Conservation (phyloP, 2,888 invertebrate species). For the Oxytorus armatus region DNA sequence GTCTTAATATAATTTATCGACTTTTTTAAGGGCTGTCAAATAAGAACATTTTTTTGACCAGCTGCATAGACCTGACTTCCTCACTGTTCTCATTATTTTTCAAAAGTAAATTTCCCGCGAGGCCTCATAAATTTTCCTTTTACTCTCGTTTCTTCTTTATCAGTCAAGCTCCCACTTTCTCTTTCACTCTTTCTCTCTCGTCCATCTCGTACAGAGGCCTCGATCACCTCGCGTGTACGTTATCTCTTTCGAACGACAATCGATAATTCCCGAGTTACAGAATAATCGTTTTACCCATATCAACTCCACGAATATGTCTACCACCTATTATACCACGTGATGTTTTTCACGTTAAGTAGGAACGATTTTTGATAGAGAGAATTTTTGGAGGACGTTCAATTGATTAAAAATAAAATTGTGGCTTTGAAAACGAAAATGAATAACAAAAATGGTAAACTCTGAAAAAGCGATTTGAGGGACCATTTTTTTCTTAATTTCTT, state of each 20-base stretch:
- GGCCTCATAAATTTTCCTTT: conserved; percentile 21
- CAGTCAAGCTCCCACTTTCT: not conserved
- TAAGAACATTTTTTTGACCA: no score
- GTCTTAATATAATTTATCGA: no score
- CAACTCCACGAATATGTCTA: not conserved
- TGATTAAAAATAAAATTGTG: no score
- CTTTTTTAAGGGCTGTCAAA: no score
- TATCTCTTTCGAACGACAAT: conserved; percentile 33
- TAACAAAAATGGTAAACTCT: no score
- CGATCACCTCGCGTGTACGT: conserved; percentile 32
- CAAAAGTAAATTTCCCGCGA: conserved; percentile 12
- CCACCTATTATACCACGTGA: not conserved
- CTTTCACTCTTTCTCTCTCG: not conserved
- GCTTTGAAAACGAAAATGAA: no score
- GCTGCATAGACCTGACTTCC: no score
- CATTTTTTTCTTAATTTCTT: no score
- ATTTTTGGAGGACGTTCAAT: no score
- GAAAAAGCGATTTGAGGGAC: no score
- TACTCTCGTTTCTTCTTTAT: not conserved
- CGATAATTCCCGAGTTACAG: conserved; percentile 34
- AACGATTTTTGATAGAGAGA: no score
- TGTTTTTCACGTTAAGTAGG: no score
- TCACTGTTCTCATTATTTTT: not conserved
- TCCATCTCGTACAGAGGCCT: not conserved
- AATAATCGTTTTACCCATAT: not conserved